Base-by-base conservation (phyloP, 30 jellyfish, hydroid and myxozoan genomes). In the Hydractinia echinata region DNA sequence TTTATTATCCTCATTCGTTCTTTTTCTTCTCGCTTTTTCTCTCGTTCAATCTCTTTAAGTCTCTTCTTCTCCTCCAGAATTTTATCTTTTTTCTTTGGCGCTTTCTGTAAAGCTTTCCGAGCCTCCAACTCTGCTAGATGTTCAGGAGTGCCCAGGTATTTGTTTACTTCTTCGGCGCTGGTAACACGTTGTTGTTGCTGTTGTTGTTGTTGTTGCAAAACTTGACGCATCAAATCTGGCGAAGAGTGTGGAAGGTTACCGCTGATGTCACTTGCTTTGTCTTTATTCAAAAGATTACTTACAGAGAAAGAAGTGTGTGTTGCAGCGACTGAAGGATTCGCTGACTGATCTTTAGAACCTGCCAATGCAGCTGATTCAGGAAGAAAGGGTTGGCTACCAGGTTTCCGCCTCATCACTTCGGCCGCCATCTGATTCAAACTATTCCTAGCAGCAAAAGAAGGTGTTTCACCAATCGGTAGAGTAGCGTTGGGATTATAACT, bases 1-100 rank as follows among this genome's bases (percentile, higher is more conserved):
- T 76, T 77, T n/a, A 84, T 14, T 7, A 44, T 72, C 86, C 61
- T 71, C 54, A 76, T 83, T 66, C 86, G 73, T 66, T 81, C 95
- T 52, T 85, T 90, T 66, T 89, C 97, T 70, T 84, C 89, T 5
- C 79, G 74, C 68, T 89, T 66, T 51, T 82, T 68, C 54, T 87
- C 60, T 51, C 95, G 81, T 50, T 89, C 97, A 48, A 84, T 70
- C 64, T 89, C 97, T 76, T 82, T 85, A 54, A 77, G 76, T 53
- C 83, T 79, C 61, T 92, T 81, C 85, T 86, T 67, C 76, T 81
- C 92, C 82, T 4, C 88, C 55, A 58, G 80, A 66, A 44, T 49
- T 67, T 62, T 68, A 61, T 68, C 87, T 66, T 54, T 87, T 89
- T 80, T 78, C 20, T 9, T 88, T 10, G 81, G 9, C 51, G 81